Percentiles rank a stretch among this genome's conserved stretches.
Evolutionary conservation across 2,113 vertebrate species (phyloP).

Genomic region (Lophotis ruficrista): DNA sequence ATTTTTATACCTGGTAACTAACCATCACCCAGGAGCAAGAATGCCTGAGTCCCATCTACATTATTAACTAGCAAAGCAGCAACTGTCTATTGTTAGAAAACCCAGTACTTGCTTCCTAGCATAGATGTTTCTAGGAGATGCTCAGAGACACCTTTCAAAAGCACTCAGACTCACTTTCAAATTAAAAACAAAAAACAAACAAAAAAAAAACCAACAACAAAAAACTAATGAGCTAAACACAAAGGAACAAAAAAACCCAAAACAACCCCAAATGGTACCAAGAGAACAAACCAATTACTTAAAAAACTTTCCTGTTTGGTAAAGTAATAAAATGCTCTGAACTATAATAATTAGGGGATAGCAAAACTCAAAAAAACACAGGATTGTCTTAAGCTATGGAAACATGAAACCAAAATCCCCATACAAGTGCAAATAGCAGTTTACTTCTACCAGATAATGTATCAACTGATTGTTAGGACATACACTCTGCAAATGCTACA

Average conservation of each 20-base stretch:
- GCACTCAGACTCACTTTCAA: neutral
- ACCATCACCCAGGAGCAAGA: neutral
- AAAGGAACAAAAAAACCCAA: neutral
- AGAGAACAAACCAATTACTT: conserved; percentile 12
- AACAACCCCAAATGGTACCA: neutral
- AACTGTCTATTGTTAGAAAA: neutral
- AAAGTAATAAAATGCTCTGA: conserved; percentile 21
- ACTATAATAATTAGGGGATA: conserved; percentile 35
- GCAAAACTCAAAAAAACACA: conserved; percentile 8
- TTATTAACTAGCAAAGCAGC: neutral
- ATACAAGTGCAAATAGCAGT: conserved; percentile 60
- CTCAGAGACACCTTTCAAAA: neutral
- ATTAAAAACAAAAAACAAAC: neutral
- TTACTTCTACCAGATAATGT: conserved; percentile 55
- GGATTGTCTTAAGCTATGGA: conserved; percentile 48
- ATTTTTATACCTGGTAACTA: neutral
- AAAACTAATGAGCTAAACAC: neutral
- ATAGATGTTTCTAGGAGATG: neutral
- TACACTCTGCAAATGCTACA: conserved; percentile 53
- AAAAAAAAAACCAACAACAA: neutral
- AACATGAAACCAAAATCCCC: conserved; percentile 54
- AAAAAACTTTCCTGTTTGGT: neutral
- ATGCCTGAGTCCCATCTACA: neutral
- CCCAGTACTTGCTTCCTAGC: neutral
- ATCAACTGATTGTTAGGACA: conserved; percentile 55